Evolutionary conservation across 2,113 vertebrate genomes (phyloP), one percentile per base, ranked within the genome.

Genomic region (Pachycephala philippinensis): DNA sequence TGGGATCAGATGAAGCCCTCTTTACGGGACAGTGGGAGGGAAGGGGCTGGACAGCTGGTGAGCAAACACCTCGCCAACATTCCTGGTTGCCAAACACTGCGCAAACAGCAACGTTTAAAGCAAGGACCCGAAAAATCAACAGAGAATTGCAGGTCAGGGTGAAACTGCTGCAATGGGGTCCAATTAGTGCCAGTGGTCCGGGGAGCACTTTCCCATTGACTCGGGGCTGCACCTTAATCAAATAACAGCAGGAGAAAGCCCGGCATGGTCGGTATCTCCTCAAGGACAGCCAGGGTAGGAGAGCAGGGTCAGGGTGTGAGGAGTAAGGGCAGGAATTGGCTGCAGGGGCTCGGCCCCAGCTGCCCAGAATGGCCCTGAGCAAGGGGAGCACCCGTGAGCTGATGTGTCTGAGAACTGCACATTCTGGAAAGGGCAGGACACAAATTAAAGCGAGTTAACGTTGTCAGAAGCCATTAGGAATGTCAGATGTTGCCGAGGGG

Each of bases 271-370:
- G 26, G 0, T 11, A 14, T 44, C 33, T 60, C 44, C 81, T 72
- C 79, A 69, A 92, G 79, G 66, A 56, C 87, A 69, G 31, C 14
- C 3, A 1, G 74, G 8, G 35, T 39, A 6, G 64, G 70, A 17
- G 33, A 63, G 37, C 56, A 57, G 44, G 30, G 17, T n/a, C 28
- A 15, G 27, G 17, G 20, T 1, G 47, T 1, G 15, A 52, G 74
- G 40, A 64, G 40, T 22, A 68, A n/a, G 57, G 40, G 68, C 33
- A 53, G 42, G 17, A 68, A 54, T 50, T 18, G 1, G 44, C 45
- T 9, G 12, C 0, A 1, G 27, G 10, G 22, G 9, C 45, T 69
- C 0, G 0, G 65, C 26, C 33, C 13, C 0, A 0, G 57, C 66
- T 84, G 83, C 65, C 61, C 81, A 54, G 13, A 57, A 35, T 10